Evolutionary conservation across 2,797 vertebrate species (phyloP).

Genomic region (Malurus leucopterus): DNA sequence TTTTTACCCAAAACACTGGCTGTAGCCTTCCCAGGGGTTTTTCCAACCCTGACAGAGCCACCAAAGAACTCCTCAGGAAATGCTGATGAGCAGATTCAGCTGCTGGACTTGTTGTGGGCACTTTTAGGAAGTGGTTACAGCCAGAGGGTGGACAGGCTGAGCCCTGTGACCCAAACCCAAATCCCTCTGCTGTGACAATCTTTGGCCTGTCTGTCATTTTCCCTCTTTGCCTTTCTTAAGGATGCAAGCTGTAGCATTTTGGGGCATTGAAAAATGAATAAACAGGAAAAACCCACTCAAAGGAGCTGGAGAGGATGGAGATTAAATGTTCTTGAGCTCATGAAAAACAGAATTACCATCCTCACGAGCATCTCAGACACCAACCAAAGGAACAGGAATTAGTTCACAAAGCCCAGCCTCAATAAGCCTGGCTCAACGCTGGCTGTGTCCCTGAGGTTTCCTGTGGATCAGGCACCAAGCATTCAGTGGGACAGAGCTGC

Average conservation of each 20-base stretch:
- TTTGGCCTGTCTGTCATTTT: not conserved
- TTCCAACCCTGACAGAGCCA: not conserved
- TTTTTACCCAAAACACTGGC: not conserved
- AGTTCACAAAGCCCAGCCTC: not conserved
- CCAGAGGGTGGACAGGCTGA: not conserved
- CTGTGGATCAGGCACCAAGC: not conserved
- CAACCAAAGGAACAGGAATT: not conserved
- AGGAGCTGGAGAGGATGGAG: not conserved
- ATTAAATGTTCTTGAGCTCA: not conserved
- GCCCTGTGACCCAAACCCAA: not conserved
- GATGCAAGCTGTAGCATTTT: not conserved
- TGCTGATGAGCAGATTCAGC: not conserved
- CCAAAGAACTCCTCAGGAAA: not conserved
- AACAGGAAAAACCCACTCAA: not conserved
- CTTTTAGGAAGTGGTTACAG: accelerated
- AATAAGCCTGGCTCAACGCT: accelerated
- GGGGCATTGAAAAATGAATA: not conserved
- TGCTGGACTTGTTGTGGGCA: not conserved
- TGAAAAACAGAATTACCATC: not conserved
- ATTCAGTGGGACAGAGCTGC: not conserved
- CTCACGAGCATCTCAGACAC: not conserved
- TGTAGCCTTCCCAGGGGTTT: not conserved
- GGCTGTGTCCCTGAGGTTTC: not conserved
- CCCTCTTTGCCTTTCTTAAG: too few relatives aligned
- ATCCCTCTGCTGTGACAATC: not conserved